Base-by-base conservation (phyloP, 2,113 vertebrate genomes). In the Smithornis capensis region DNA sequence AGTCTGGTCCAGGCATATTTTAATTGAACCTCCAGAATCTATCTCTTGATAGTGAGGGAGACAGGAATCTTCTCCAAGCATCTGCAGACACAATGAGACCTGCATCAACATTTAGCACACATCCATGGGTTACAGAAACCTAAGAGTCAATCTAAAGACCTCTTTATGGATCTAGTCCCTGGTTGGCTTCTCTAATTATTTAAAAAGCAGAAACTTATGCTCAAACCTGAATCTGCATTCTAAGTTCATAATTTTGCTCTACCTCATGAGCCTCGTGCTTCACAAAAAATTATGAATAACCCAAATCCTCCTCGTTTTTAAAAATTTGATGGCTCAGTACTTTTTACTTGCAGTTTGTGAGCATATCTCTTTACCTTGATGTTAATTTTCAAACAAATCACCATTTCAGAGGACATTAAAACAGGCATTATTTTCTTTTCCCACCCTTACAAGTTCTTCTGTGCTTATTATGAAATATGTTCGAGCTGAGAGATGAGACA, bases 381-480 rank as follows among this genome's bases (percentile, higher is more conserved):
- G 40, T 37, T 93, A 90, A 93, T 93, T 92, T 86, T 55, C 64
- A 15, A 44, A 44, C 24, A 74, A 75, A 95, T 93, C 92, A 90
- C 37, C 74, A 91, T 91, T 95, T 88, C 92, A 95, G 69, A 91
- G 25, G 15, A 19, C 49, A 65, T 64, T 71, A 71, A 94, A 92
- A 47, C 14, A 91, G 42, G 25, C 12, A 40, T 15, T 7, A 56
- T 87, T 92, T 89, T 87, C 60, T 92, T 77, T 81, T 64, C 57
- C 45, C 42, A 92, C 28, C 33, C 74, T 81, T 95, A 92, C 40
- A 82, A 76, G 57, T 89, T 81, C 80, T 94, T 69, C 62, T 84
- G n/a, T 1, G 0, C 23, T 76, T 94, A 56, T 73, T 91, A 65
- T 83, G 89, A 95, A 92, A 95, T 87, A 82, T 10, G 25, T 68